Percentiles rank a stretch among this genome's conserved stretches.
phyloP scores from a whole-genome alignment of 2,113 vertebrate genomes.

The Myotis brandtii region DNA sequence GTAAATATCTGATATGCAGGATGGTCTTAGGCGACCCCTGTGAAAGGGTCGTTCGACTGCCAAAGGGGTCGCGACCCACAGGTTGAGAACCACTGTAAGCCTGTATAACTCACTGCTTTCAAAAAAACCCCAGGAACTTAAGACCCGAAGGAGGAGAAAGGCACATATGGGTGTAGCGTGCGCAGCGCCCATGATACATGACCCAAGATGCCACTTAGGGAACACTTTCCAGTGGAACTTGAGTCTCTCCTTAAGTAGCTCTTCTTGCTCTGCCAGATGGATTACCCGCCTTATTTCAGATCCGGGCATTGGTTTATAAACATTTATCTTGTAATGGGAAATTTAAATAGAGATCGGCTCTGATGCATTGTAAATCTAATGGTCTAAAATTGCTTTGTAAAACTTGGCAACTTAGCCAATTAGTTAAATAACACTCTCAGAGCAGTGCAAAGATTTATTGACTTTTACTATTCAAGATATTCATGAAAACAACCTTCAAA shows the following conservation, averaged over 20 bases:
- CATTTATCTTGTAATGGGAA: slow-evolving; percentile 64
- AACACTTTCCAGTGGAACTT: not conserved
- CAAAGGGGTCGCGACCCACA: no score
- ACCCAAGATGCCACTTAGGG: not conserved
- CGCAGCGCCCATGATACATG: not conserved
- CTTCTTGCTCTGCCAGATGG: not conserved
- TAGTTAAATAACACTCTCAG: slow-evolving; percentile 55
- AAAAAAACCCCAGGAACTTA: not conserved
- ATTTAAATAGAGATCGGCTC: slow-evolving; percentile 58
- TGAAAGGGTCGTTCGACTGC: no score
- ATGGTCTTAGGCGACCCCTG: no score
- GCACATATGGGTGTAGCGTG: no score
- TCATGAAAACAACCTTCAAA: slow-evolving; percentile 61
- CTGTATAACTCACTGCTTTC: not conserved
- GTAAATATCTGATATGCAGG: no score
- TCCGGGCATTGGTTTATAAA: slow-evolving; percentile 43
- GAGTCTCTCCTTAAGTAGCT: not conserved
- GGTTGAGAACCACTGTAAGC: not conserved
- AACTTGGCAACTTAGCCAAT: slow-evolving; percentile 69
- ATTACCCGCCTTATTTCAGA: not conserved
- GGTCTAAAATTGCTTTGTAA: slow-evolving; percentile 46
- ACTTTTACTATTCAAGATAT: slow-evolving; percentile 56
- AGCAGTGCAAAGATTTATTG: slow-evolving; percentile 65
- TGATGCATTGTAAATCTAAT: not conserved
- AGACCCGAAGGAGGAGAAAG: not conserved